Evolutionary conservation across 2,797 vertebrate genomes (phyloP).

Genomic region (Oreortyx pictus): DNA sequence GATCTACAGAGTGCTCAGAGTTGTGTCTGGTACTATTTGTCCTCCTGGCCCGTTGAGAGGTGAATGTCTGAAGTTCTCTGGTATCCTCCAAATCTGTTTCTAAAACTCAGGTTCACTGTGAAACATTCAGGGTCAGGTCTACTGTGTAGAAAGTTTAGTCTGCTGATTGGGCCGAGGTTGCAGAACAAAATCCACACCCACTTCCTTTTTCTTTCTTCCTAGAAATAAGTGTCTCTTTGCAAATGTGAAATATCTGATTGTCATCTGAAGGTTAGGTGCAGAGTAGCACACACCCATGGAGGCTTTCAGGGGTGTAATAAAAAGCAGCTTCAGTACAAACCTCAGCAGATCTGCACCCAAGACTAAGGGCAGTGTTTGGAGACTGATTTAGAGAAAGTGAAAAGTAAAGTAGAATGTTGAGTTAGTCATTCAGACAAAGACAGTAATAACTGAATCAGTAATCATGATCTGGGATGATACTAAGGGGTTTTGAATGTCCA

Average conservation of each 20-base stretch:
- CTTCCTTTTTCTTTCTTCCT: background rate
- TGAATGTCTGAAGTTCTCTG: background rate
- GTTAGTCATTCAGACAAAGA: background rate
- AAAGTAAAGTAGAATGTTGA: background rate
- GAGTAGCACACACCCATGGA: rapidly evolving
- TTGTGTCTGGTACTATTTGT: background rate
- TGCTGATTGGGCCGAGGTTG: background rate
- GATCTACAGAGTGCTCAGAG: background rate
- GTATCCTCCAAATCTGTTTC: background rate
- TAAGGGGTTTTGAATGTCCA: rapidly evolving
- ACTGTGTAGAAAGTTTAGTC: background rate
- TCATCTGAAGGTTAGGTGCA: background rate
- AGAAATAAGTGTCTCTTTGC: background rate
- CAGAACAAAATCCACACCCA: background rate
- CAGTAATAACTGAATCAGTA: background rate
- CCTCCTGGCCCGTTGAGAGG: rapidly evolving
- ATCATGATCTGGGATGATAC: background rate
- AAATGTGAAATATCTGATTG: background rate
- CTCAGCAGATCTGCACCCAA: background rate
- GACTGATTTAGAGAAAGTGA: background rate
- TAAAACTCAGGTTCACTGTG: rapidly evolving
- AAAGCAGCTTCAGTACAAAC: background rate
- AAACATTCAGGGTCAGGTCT: rapidly evolving
- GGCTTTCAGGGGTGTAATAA: background rate
- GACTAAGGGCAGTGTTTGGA: background rate